Percentiles rank a stretch among this genome's conserved stretches.
These are phyloP conservation scores for Chinchilla lanigera DNA, from an alignment of 2,113 vertebrate genomes.

Conservation along the genomic window DNA sequence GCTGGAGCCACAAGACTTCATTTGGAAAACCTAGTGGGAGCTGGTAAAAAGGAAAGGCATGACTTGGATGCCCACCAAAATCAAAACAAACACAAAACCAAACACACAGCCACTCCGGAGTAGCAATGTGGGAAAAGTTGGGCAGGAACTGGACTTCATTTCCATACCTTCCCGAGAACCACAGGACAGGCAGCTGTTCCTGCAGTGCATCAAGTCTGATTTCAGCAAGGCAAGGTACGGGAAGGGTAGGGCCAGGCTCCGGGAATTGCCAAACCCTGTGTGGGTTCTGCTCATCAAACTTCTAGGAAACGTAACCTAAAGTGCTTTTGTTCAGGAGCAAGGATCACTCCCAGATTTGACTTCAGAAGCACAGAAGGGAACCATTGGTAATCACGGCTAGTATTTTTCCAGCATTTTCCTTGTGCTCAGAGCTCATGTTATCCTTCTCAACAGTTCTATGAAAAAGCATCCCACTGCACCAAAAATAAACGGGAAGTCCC, in stretches of 20 bases:
- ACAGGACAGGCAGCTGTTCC: conserved; percentile 66
- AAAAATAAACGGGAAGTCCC: neutral
- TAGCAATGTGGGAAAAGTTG: neutral
- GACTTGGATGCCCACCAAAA: neutral
- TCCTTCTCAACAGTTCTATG: neutral
- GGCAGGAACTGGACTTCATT: conserved; percentile 46
- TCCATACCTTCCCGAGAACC: conserved; percentile 65
- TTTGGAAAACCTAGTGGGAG: neutral
- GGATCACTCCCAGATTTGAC: neutral
- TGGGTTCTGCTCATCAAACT: neutral
- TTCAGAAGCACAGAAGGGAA: neutral
- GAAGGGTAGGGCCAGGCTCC: neutral
- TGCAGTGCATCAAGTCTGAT: neutral
- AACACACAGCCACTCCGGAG: neutral
- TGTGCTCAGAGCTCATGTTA: neutral
- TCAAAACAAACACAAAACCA: neutral
- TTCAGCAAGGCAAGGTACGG: neutral
- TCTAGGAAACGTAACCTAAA: neutral
- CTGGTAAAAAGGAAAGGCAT: conserved; percentile 15
- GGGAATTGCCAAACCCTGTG: neutral
- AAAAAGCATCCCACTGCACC: neutral
- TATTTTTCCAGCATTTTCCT: neutral
- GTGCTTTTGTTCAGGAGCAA: conserved; percentile 15
- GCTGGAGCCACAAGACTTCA: neutral
- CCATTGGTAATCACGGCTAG: neutral